Conservation (phyloP, 92 coral and sea anemone genomes). For the Phenganax subtilis region DNA sequence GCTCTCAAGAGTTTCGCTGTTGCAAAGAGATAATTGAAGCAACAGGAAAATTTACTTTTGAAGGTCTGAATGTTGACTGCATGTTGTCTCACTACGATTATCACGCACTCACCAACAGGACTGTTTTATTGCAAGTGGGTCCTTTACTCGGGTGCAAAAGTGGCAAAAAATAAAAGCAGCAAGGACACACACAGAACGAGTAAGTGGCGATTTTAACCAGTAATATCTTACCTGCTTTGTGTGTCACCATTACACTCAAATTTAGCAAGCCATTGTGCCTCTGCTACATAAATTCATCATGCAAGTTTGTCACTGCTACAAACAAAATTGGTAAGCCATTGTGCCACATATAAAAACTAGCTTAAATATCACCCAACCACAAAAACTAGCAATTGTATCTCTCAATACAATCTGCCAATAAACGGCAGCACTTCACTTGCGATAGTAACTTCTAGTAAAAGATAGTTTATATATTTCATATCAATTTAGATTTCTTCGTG, state of each 20-base stretch:
- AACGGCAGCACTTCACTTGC: neutral
- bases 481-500: slow-evolving; percentile 29
- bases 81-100: neutral
- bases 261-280: too few species aligned
- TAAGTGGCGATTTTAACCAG: neutral
- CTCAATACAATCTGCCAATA: too few species aligned
- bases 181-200: slow-evolving; percentile 14
- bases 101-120: neutral
- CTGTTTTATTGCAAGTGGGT: slow-evolving; percentile 21
- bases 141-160: neutral
- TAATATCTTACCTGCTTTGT: too few species aligned
- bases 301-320: too few species aligned
- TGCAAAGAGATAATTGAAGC: slow-evolving; percentile 23
- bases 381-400: too few species aligned
- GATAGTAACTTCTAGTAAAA: neutral
- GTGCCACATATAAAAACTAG: too few species aligned
- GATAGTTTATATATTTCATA: neutral
- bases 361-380: too few species aligned
- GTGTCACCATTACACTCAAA: too few species aligned
- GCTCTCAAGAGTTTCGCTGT: slow-evolving; percentile 18
- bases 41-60: slow-evolving; percentile 5
- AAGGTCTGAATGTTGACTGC: neutral
- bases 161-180: neutral
- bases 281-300: too few species aligned
- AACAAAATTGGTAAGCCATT: too few species aligned